These are phyloP conservation scores for Melanchra persicariae DNA, from an alignment of 2,888 invertebrate genomes.

Conservation along the genomic window DNA sequence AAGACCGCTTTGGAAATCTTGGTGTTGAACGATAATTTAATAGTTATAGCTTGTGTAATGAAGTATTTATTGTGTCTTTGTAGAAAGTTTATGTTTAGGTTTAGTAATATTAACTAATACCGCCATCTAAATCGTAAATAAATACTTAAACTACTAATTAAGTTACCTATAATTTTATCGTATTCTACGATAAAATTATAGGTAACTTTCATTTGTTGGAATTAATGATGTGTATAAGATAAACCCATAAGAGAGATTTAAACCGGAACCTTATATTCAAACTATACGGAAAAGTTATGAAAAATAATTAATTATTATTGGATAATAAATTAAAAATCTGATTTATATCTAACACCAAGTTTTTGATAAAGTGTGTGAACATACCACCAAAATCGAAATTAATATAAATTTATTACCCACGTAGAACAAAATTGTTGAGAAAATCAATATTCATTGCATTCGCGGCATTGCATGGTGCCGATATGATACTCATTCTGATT, in stretches of 20 bases:
- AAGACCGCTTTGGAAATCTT: conserved; percentile 51
- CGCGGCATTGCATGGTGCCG: conserved; percentile 75
- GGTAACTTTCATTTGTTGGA: not conserved
- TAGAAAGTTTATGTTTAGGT: conserved; percentile 2
- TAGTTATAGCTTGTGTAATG: conserved; percentile 21
- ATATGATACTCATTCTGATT: conserved; percentile 83
- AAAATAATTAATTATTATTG: not conserved
- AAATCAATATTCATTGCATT: conserved; percentile 86
- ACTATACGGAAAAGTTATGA: not conserved
- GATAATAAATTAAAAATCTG: conserved; percentile 23
- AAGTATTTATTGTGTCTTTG: conserved; percentile 20
- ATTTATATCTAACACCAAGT: conserved; percentile 3
- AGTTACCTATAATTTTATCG: no score
- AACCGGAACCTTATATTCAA: not conserved
- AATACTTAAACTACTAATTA: no score
- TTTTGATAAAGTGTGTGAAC: conserved; percentile 32
- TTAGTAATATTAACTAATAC: not conserved
- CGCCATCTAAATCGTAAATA: not conserved
- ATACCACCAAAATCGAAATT: conserved; percentile 53
- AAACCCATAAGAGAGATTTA: not conserved
- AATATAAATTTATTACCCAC: conserved; percentile 75
- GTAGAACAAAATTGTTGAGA: conserved; percentile 77
- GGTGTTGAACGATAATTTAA: conserved; percentile 37
- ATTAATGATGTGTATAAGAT: not conserved
- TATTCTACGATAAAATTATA: no score